Evolutionary conservation across 2,888 invertebrate genomes (phyloP).

Genomic region (Dynastes maya): DNA sequence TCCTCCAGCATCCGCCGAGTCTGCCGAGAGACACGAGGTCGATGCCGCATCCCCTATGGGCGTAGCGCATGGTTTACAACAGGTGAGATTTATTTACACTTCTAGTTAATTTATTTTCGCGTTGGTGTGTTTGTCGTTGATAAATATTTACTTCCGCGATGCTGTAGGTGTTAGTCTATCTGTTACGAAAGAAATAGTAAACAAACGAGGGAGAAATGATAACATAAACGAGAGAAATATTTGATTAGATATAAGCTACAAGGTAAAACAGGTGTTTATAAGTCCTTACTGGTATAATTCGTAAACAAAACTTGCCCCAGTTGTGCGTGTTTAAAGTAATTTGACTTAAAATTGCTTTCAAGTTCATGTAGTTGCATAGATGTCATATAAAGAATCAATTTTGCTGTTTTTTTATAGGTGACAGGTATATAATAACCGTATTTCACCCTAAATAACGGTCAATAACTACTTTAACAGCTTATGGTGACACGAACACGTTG

Average conservation of each 20-base stretch:
- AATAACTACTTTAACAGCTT: too few relatives aligned
- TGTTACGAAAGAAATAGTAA: neutral
- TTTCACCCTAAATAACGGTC: too few relatives aligned
- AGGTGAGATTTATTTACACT: constrained; percentile 70
- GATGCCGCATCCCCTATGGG: constrained; percentile 83
- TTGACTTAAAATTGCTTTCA: too few relatives aligned
- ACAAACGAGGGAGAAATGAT: neutral
- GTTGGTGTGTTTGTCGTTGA: constrained; percentile 9
- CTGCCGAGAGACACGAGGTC: constrained; percentile 72
- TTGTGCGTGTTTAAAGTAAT: too few relatives aligned
- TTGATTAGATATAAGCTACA: neutral
- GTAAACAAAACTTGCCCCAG: too few relatives aligned
- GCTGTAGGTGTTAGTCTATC: neutral
- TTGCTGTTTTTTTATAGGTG: too few relatives aligned
- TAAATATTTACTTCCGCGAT: constrained; percentile 5
- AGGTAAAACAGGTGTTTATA: too few relatives aligned
- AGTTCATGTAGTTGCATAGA: too few relatives aligned
- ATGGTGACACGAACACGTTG: too few relatives aligned
- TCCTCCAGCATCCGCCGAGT: constrained; percentile 70
- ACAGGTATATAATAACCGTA: too few relatives aligned
- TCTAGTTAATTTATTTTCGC: constrained; percentile 5
- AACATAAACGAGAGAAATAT: neutral
- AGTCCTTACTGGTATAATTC: too few relatives aligned
- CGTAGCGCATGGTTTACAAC: constrained; percentile 83
- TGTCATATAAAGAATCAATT: too few relatives aligned